A percentile compares a stretch with the other conserved stretches of the same genome.
phyloP scores from a whole-genome alignment of 2,888 invertebrate genomes.

The Phasia obesa region DNA sequence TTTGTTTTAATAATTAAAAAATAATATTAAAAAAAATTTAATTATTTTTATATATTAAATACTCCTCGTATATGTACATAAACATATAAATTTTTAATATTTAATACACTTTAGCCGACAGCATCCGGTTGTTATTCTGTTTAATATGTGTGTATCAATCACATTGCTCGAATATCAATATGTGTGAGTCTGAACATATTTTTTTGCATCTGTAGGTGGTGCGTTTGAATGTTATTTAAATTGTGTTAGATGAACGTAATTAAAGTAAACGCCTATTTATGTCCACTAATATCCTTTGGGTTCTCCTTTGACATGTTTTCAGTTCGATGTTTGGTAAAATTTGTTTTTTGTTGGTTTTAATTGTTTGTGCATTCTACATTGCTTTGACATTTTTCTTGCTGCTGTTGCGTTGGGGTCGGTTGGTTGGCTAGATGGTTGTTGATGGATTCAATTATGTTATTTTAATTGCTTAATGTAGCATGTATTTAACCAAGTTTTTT shows the following conservation, averaged over 20 bases:
- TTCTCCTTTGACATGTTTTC: no score
- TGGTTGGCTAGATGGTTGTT: constrained; percentile 72
- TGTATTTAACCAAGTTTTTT: constrained; percentile 72
- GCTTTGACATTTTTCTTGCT: constrained; percentile 16
- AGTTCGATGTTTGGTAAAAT: constrained; percentile 32
- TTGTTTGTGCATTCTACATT: constrained; percentile 24
- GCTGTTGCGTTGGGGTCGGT: constrained; percentile 18
- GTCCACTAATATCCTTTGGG: constrained; percentile 62
- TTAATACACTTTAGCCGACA: no score
- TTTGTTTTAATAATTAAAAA: no score
- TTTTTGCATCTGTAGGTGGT: no score
- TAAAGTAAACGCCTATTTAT: constrained; percentile 64
- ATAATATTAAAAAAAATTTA: no score
- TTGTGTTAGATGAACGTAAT: constrained; percentile 55
- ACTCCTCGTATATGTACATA: no score
- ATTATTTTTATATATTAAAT: no score
- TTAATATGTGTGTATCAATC: no score
- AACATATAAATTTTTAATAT: no score
- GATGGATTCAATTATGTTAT: constrained; percentile 80
- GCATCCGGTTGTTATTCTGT: no score
- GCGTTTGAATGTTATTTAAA: constrained; percentile 28
- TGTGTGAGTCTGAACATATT: neutral
- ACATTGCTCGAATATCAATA: neutral
- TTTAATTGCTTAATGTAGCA: constrained; percentile 81
- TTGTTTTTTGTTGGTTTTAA: constrained; percentile 40